phyloP scores from a whole-genome alignment of 2,113 vertebrate species.

The Oceanodroma tethys region DNA sequence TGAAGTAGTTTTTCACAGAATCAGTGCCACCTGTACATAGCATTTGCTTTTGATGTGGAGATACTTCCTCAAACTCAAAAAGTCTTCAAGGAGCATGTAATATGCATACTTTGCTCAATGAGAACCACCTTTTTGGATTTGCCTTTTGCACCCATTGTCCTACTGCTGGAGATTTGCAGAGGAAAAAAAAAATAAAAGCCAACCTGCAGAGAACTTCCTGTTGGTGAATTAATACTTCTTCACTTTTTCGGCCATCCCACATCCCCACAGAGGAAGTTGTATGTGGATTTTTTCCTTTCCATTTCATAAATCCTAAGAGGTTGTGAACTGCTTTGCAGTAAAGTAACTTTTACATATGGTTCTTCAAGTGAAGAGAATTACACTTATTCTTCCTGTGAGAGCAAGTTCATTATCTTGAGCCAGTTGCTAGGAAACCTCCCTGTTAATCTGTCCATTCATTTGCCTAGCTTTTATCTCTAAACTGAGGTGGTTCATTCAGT shows the following conservation, averaged over 20 bases:
- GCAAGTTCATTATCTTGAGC: not conserved
- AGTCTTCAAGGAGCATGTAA: not conserved
- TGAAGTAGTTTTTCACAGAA: not conserved
- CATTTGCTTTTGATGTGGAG: not conserved
- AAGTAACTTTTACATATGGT: not conserved
- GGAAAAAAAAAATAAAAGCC: no score
- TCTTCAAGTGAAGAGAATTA: not conserved
- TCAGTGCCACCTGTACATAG: not conserved
- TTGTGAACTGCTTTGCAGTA: not conserved
- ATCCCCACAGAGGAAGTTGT: not conserved
- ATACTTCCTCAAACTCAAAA: not conserved
- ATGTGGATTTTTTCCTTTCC: not conserved
- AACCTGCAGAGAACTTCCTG: not conserved
- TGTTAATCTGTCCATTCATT: not conserved
- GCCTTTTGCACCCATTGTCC: not conserved
- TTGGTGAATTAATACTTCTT: not conserved
- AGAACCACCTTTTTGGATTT: not conserved
- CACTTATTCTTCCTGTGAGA: not conserved
- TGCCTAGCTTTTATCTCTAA: not conserved
- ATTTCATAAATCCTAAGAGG: not conserved
- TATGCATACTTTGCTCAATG: not conserved
- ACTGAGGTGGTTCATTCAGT: not conserved
- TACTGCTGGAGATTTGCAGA: not conserved
- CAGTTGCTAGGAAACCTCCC: slow-evolving; percentile 42
- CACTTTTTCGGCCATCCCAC: not conserved